These are phyloP conservation scores for Athrips mouffetella DNA, from an alignment of 2,888 invertebrate species.

Conservation along the genomic window DNA sequence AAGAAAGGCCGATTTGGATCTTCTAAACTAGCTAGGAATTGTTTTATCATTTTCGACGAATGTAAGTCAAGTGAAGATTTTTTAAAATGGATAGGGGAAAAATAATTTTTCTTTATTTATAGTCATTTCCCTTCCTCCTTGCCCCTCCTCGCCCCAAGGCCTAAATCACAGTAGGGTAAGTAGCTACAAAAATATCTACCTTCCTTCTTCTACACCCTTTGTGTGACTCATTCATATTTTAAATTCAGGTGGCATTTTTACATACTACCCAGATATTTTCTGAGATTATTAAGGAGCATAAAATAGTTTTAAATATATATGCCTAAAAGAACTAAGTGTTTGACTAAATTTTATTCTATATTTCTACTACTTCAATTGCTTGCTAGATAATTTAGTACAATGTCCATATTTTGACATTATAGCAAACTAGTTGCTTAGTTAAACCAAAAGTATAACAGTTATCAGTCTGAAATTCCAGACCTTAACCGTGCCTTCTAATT, in stretches of 20 bases:
- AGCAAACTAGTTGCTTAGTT: too few relatives aligned
- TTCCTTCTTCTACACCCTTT: background rate
- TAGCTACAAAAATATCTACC: too few relatives aligned
- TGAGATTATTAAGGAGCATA: background rate
- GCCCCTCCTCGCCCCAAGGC: slow-evolving; percentile 21
- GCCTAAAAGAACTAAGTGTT: too few relatives aligned
- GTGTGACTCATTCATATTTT: background rate
- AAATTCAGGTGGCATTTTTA: background rate
- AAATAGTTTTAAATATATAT: background rate
- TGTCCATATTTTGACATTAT: too few relatives aligned
- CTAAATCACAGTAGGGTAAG: slow-evolving; percentile 23
- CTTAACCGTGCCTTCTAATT: too few relatives aligned
- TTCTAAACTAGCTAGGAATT: slow-evolving; percentile 41
- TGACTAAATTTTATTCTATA: too few relatives aligned
- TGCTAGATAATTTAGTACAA: background rate
- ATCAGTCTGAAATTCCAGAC: too few relatives aligned
- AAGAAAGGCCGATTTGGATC: slow-evolving; percentile 46
- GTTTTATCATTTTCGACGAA: slow-evolving; percentile 35
- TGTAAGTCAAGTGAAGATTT: background rate
- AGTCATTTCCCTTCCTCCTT: slow-evolving; percentile 14
- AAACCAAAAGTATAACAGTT: too few relatives aligned
- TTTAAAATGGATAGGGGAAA: background rate
- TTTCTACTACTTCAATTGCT: background rate
- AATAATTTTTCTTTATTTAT: slow-evolving; percentile 14
- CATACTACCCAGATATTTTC: background rate